A percentile compares a stretch with the other conserved stretches of the same genome.
phyloP scores from a whole-genome alignment of 1,140 invertebrate genomes.

The Conopomorpha cramerella region DNA sequence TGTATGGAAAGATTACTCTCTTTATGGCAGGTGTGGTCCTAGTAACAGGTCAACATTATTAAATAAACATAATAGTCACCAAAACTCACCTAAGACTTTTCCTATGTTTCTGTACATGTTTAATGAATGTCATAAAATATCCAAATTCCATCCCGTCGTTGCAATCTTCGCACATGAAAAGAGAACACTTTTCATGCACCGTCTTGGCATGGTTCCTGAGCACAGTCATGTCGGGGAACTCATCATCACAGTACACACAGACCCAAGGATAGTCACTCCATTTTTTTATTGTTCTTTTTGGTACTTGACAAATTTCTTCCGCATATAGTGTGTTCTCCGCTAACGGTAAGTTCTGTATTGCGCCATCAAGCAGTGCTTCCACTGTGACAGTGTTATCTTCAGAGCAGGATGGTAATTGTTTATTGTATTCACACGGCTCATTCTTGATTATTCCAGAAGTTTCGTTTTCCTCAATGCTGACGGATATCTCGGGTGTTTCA shows the following conservation, averaged over 20 bases:
- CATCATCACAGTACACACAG: slow-evolving; percentile 32
- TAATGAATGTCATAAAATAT: slow-evolving; percentile 19
- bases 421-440: not conserved
- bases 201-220: slow-evolving; percentile 26
- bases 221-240: slow-evolving; percentile 26
- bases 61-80: too few species aligned
- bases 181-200: slow-evolving; percentile 24
- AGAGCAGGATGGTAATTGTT: not conserved
- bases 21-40: too few species aligned
- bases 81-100: slow-evolving; percentile 22
- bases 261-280: slow-evolving; percentile 41
- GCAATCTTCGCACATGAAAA: slow-evolving; percentile 33
- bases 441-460: too few species aligned
- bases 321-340: slow-evolving; percentile 21
- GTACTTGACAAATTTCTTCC: slow-evolving; percentile 16
- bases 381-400: slow-evolving; percentile 6
- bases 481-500: too few species aligned
- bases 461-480: too few species aligned
- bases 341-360: slow-evolving; percentile 16
- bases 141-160: slow-evolving; percentile 16
- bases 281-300: slow-evolving; percentile 7
- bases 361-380: slow-evolving; percentile 24
- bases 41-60: too few species aligned
- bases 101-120: slow-evolving; percentile 24
- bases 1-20: too few species aligned